Percentiles rank a stretch among this genome's conserved stretches.
Evolutionary conservation across 1,140 invertebrate genomes (phyloP).

Genomic region (Globodera ellingtonae): DNA sequence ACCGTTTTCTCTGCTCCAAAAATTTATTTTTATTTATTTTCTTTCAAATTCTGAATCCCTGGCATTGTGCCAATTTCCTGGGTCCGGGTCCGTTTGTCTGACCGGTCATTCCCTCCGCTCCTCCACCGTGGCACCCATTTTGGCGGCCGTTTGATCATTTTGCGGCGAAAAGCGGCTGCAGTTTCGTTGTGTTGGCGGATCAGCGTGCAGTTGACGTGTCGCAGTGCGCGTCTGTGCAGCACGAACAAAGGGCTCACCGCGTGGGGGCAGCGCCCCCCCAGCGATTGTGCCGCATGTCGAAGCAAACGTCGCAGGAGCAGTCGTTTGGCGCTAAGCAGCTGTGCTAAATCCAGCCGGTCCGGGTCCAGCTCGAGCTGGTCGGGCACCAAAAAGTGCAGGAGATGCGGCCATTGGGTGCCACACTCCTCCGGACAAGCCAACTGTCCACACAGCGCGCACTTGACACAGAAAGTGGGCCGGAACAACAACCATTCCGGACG

Average conservation of each 20-base stretch:
- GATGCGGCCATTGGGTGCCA: constrained; percentile 6
- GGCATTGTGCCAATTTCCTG: no score
- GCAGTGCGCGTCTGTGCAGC: constrained; percentile 18
- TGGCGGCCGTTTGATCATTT: constrained; percentile 4
- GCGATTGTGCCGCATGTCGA: neutral
- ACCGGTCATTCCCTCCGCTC: constrained; percentile 4
- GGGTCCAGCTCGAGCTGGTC: neutral
- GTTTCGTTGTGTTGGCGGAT: constrained; percentile 3
- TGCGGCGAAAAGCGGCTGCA: neutral
- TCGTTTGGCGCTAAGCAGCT: constrained; percentile 14
- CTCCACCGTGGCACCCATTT: constrained; percentile 29
- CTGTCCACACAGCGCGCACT: constrained; percentile 10
- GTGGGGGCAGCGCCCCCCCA: neutral
- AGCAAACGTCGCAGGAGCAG: neutral
- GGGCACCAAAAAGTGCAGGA: constrained; percentile 14
- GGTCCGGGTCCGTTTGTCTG: neutral
- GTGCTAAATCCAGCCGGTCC: constrained; percentile 4
- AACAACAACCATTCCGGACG: constrained; percentile 25
- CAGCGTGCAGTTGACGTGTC: constrained; percentile 4
- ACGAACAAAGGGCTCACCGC: constrained; percentile 23
- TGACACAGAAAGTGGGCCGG: constrained; percentile 17
- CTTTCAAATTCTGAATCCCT: no score
- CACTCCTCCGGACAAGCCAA: neutral
- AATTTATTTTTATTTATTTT: no score
- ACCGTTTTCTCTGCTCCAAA: no score